Conservation (phyloP, 2,113 vertebrate species). For the Cacatua alba region DNA sequence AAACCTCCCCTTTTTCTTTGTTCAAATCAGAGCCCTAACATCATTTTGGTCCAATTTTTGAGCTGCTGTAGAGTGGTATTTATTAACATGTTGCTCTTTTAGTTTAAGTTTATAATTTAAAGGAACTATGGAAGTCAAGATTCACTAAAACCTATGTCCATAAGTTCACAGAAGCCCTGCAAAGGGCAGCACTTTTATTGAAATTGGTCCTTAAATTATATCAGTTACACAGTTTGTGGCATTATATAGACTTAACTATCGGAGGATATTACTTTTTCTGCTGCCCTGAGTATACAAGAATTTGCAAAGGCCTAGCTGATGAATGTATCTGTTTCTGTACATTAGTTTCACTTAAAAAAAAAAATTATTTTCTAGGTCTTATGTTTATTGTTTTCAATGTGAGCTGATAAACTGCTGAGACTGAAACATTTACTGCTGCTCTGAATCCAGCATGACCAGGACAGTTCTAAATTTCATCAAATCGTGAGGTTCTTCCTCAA, state of each 20-base stretch:
- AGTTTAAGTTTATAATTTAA: constrained; percentile 30
- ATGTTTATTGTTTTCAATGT: background rate
- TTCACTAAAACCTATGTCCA: background rate
- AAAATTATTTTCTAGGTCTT: background rate
- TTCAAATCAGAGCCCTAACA: background rate
- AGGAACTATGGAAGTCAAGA: constrained; percentile 4
- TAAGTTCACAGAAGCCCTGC: constrained; percentile 16
- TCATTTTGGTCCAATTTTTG: background rate
- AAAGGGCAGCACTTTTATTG: background rate
- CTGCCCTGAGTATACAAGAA: background rate
- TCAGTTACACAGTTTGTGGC: background rate
- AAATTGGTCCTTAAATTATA: background rate
- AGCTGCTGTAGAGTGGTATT: background rate
- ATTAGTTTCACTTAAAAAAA: background rate
- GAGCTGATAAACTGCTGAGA: background rate
- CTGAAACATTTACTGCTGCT: background rate
- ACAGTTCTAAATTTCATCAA: background rate
- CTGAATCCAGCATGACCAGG: background rate
- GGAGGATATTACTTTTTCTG: background rate
- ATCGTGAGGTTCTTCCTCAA: background rate
- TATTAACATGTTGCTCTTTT: constrained; percentile 15
- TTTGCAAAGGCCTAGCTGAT: background rate
- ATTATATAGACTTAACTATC: background rate
- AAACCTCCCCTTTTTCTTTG: background rate
- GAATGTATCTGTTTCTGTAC: background rate